Base-by-base conservation (phyloP, 2,888 invertebrate genomes). In the Bellardia pandia region DNA sequence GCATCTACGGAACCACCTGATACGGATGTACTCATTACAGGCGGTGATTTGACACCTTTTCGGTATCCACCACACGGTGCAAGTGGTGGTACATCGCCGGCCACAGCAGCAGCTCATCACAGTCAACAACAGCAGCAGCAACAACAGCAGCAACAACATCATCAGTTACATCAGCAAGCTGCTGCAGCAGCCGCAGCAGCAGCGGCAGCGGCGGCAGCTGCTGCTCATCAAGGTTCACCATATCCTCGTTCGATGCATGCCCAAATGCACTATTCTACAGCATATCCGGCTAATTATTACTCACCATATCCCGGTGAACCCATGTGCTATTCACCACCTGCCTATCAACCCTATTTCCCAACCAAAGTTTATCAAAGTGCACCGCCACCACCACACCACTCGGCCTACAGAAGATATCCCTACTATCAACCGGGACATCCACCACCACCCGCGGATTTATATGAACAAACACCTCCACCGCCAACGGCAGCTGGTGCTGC, bases 331-430 rank as follows among this genome's bases (percentile, higher is more conserved):
- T 93, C 94, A 88, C 93, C 94, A 89, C 94, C 94, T 90, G 94
- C 94, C 90, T 95, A 95, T 91, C 95, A 94, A 91, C 93, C 94
- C 64, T 94, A 94, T 78, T 94, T 94, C 89, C 94, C 94, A 82
- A 93, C 94, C 89, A 94, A 95, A 90, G 93, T 95, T 60, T 95
- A 95, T 90, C 93, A 93, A 89, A 93, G 92, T 69, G 89, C 89
- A 13, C 90, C 89, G 37, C 90, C 90, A 78, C 93, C 94, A 69
- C 90, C 89, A 80, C 89, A 89, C 64, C 90, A 89, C 40, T 90
- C 93, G 83, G 92, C 94, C 74, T 91, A 92, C 85, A 89, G 92
- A 60, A 91, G 92, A 69, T 92, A 91, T 89, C 89, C 91, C 14
- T 91, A 91, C 83, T 92, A 92, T 90, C 92, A 91, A 51, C 89